Percentiles rank a stretch among this genome's conserved stretches.
phyloP scores from a whole-genome alignment of 2,113 vertebrate species.

The Tachysurus fulvidraco region DNA sequence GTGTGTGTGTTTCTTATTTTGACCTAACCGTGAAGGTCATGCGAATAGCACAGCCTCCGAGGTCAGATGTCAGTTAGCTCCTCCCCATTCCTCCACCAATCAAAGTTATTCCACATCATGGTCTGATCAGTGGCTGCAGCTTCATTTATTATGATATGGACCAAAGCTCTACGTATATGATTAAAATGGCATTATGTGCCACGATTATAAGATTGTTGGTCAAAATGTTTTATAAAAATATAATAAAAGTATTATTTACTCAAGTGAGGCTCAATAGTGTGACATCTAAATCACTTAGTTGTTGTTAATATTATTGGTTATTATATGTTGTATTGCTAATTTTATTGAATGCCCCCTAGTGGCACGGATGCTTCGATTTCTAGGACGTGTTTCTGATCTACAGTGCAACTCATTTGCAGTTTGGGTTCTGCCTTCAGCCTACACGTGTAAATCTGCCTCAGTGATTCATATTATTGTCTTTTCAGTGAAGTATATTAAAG shows the following conservation, averaged over 20 bases:
- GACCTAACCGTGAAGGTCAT: slow-evolving; percentile 41
- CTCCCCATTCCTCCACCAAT: background rate
- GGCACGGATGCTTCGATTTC: background rate
- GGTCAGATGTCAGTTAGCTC: slow-evolving; percentile 24
- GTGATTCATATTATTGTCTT: slow-evolving; percentile 16
- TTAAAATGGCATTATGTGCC: background rate
- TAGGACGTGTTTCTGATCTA: background rate
- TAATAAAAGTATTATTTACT: background rate
- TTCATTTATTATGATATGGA: background rate
- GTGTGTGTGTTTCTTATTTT: background rate
- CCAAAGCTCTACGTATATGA: background rate
- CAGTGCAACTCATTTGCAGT: background rate
- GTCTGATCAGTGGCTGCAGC: background rate
- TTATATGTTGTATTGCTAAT: background rate
- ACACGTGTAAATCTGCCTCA: background rate
- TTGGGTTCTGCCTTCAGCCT: background rate
- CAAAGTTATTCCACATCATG: background rate
- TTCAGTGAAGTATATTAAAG: slow-evolving; percentile 17
- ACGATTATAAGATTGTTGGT: background rate
- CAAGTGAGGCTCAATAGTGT: background rate
- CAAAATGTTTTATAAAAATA: background rate
- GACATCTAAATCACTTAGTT: background rate
- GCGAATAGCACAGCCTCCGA: background rate
- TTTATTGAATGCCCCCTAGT: slow-evolving; percentile 10
- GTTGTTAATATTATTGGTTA: background rate